Evolutionary conservation across 2,888 invertebrate species (phyloP), one percentile per base, ranked within the genome.

Genomic region (Latrodectus hesperus): DNA sequence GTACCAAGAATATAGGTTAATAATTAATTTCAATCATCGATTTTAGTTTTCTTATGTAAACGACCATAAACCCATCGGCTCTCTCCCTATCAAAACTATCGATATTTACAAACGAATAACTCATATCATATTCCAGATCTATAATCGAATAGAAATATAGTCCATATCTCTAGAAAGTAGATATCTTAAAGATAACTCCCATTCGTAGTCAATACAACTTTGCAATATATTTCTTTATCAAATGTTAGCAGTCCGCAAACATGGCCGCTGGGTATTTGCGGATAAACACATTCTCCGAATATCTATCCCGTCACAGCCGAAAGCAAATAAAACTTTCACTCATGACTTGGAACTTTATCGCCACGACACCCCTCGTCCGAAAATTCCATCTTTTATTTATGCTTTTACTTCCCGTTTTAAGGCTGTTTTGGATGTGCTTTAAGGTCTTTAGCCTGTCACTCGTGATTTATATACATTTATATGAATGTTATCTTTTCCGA

Each of bases 241-340:
- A 84, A 72, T 65, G 71, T 64, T 76, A 68, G 26, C 76, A 55
- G 49, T 55, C 76, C 74, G 53, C 74, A 53, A 60, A 76, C 67
- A 52, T n/a, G 65, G 64, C 84, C 65, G 52, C 17, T 10, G 72
- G 84, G 77, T 77, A 72, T 84, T 84, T 84, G 84, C 26, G 72
- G 84, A 84, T 77, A 84, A 77, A 84, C 84, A 84, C 84, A 72
- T 72, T 77, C 72, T 26, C 53, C 64, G 72, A 84, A 74, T 73
- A 84, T 72, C 71, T 77, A 72, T 77, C 84, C 72, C 72, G 52
- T 65, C 77, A 71, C 65, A 72, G 77, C 84, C 77, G 53, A 84
- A 77, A 77, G 77, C 84, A 84, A 84, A 84, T 84, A 84, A 84
- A 84, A 84, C 84, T 84, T 84, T 82, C 71, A 77, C 77, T 84